A percentile compares a stretch with the other conserved stretches of the same genome.
Conservation (phyloP, 1,140 invertebrate species). For the Bombus difficillimus region DNA sequence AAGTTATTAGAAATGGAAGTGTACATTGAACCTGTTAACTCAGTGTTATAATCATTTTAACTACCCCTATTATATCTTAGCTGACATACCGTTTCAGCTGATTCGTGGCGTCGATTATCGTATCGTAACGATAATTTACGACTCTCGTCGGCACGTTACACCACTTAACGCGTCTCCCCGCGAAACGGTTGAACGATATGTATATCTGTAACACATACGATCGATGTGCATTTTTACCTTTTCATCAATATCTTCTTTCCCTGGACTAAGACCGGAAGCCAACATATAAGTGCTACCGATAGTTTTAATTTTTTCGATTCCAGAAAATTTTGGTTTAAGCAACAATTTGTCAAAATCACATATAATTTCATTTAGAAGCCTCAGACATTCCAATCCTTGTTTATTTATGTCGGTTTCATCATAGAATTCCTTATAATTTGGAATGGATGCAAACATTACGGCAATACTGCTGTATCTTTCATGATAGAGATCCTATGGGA, state of each 20-base stretch:
- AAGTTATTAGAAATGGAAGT: too few relatives aligned
- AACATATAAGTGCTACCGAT: slow-evolving; percentile 99
- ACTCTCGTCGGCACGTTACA: too few relatives aligned
- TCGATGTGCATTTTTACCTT: slow-evolving; percentile 75
- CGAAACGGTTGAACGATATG: too few relatives aligned
- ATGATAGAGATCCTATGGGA: slow-evolving; percentile 93
- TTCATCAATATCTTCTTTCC: slow-evolving; percentile 89
- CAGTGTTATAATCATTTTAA: too few relatives aligned
- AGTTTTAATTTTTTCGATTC: slow-evolving; percentile 99
- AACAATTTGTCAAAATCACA: slow-evolving; percentile 98
- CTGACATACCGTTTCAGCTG: too few relatives aligned
- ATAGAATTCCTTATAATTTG: slow-evolving; percentile 99
- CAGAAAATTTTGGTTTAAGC: slow-evolving; percentile 96
- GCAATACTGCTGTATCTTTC: slow-evolving; percentile 96
- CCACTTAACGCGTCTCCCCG: too few relatives aligned
- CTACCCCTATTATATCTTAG: too few relatives aligned
- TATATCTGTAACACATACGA: too few relatives aligned
- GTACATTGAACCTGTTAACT: too few relatives aligned
- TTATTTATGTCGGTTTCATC: slow-evolving; percentile 98
- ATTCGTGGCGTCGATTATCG: too few relatives aligned
- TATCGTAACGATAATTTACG: too few relatives aligned
- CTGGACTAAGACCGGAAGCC: slow-evolving; percentile 95
- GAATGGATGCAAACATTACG: slow-evolving; percentile 99
- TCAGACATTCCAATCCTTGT: slow-evolving; percentile 96
- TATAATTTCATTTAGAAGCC: slow-evolving; percentile 98